These are phyloP conservation scores for Aurelia aurita complex sp. Pacific DNA, from an alignment of 30 jellyfish, hydroid and myxozoan genomes.

Conservation along the genomic window DNA sequence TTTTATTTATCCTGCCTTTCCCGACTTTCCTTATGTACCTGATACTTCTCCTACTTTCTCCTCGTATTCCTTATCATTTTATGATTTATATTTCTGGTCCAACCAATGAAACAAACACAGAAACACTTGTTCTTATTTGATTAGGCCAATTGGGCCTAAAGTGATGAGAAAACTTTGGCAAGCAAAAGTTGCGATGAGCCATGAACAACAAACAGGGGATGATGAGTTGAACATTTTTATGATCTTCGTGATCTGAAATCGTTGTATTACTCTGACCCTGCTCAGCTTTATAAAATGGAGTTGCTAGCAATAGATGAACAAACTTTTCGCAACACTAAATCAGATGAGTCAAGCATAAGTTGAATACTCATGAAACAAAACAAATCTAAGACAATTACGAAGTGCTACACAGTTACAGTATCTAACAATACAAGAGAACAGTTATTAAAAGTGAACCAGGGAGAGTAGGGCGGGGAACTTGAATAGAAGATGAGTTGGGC, in stretches of 20 bases:
- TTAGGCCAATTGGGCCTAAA: constrained; percentile 58
- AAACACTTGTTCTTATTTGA: constrained; percentile 85
- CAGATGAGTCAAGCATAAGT: too few species aligned
- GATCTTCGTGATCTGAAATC: constrained; percentile 13
- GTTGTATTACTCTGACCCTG: constrained; percentile 43
- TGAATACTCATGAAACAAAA: too few species aligned
- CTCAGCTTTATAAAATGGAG: background rate
- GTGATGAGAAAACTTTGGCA: constrained; percentile 63
- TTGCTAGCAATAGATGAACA: too few species aligned
- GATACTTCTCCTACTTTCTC: background rate
- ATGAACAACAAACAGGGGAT: constrained; percentile 18
- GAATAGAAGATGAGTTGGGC: too few species aligned
- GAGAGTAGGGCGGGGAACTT: too few species aligned
- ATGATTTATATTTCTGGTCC: constrained; percentile 1
- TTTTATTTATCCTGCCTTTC: background rate
- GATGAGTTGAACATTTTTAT: constrained; percentile 15
- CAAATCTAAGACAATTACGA: too few species aligned
- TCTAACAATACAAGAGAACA: too few species aligned
- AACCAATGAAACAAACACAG: constrained; percentile 39
- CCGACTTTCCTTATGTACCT: background rate
- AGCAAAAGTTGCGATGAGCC: constrained; percentile 54
- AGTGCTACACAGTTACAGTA: too few species aligned
- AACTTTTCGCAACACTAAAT: too few species aligned
- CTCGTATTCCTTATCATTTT: background rate
- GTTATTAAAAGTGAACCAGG: too few species aligned